phyloP scores from a whole-genome alignment of 1,140 invertebrate genomes.

The Ceratosolen fusciceps region DNA sequence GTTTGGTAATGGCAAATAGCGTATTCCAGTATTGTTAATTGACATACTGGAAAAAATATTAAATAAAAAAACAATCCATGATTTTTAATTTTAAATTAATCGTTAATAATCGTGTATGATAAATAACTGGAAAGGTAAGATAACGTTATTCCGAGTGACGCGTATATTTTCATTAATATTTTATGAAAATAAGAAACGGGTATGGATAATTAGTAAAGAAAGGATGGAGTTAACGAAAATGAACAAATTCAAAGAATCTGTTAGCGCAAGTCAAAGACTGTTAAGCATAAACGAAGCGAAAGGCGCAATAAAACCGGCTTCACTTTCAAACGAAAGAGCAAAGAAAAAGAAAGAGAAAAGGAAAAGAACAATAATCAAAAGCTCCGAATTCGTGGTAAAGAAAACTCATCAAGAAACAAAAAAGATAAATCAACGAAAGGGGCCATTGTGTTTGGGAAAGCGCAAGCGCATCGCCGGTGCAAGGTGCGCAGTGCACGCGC shows the following conservation, averaged over 20 bases:
- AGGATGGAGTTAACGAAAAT: not conserved
- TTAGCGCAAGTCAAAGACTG: not conserved
- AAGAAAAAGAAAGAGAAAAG: not conserved
- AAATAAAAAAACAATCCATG: too few species aligned
- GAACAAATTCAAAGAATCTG: not conserved
- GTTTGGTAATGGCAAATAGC: too few species aligned
- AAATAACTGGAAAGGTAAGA: too few species aligned
- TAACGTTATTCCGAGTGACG: too few species aligned
- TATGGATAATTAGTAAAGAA: too few species aligned
- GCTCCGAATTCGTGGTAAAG: constrained; percentile 4
- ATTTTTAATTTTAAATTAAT: too few species aligned
- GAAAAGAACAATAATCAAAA: constrained; percentile 3
- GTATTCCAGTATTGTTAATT: too few species aligned
- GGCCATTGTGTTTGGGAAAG: constrained; percentile 1
- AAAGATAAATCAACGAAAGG: constrained; percentile 22
- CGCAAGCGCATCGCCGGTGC: constrained; percentile 1
- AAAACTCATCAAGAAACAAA: constrained; percentile 14
- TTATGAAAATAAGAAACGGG: too few species aligned
- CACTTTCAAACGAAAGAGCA: not conserved
- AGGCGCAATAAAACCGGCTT: not conserved
- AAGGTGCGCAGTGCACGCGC: constrained; percentile 11
- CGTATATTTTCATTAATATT: too few species aligned
- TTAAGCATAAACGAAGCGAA: not conserved
- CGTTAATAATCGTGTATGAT: too few species aligned
- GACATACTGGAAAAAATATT: too few species aligned